Evolutionary conservation across 2,113 vertebrate species (phyloP), one percentile per base, ranked within the genome.

Genomic region (Forbesichthys agassizii): DNA sequence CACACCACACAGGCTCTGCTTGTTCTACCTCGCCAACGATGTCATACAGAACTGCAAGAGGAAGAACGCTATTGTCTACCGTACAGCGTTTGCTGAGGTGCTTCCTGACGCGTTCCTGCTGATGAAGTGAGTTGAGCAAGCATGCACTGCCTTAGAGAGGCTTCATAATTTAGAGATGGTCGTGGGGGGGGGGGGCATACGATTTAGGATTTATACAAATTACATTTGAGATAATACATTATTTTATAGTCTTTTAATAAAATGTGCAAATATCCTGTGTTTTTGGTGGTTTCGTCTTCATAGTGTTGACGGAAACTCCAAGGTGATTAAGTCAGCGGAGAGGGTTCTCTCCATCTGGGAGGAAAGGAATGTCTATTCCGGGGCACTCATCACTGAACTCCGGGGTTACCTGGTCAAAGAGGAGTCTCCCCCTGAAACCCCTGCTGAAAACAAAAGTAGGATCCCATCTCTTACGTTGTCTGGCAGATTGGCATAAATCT

Each of bases 1-100:
- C 4, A 86, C 96, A 66, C 73, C 94, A 5, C 96, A 99, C 69
- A 93, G 95, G 8, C 89, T 99, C 74, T 98, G 98, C 88, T 93
- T 99, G 56, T 92, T 99, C 66, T 99, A 98, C 87, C 78, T 99
- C 69, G 97, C 98, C 84, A 99, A 99, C 0, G 97, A 99, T 13
- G 94, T 99, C 80, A 98, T 99, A 69, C 98, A 99, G 91, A 99
- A 99, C 88, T 99, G 97, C 88, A 99, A 99, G 81, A 94, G 96
- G 67, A 98, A 94, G 82, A 99, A 98, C 0, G 96, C 98, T 12
- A 93, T 98, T 0, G 93, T 98, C 6, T 99, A 98, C 66, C 94
- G 97, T 0, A 95, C 96, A 0, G 93, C 96, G 0, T 99, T 99
- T 10, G 95, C 98, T 0, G 96, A 98, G 33, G 95, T 98, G 64